These are phyloP conservation scores for Sebastes nivosus DNA, from an alignment of 2,797 vertebrate genomes.

Conservation along the genomic window DNA sequence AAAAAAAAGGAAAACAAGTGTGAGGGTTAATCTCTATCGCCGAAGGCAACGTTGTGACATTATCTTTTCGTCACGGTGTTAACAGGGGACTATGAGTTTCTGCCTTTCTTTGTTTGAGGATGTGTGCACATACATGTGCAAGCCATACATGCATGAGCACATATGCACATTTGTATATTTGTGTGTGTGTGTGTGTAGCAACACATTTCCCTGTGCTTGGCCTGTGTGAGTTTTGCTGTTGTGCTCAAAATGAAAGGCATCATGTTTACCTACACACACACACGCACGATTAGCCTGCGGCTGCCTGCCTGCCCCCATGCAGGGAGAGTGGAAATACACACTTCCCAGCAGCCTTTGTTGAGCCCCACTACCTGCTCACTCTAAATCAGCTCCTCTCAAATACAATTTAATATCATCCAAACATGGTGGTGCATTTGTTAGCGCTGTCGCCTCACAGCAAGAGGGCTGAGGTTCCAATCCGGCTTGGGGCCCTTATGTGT, in stretches of 20 bases:
- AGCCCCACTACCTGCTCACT: slow-evolving; percentile 34
- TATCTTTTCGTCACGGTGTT: slow-evolving; percentile 63
- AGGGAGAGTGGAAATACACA: slow-evolving; percentile 42
- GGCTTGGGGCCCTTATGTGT: no score
- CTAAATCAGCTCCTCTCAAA: slow-evolving; percentile 46
- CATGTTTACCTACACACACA: slow-evolving; percentile 49
- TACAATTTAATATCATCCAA: slow-evolving; percentile 47
- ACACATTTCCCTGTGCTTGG: not conserved
- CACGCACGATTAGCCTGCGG: slow-evolving; percentile 51
- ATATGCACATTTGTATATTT: not conserved
- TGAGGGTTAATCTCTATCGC: slow-evolving; percentile 53
- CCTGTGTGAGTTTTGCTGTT: slow-evolving; percentile 25
- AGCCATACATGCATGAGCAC: not conserved
- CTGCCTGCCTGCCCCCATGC: slow-evolving; percentile 43
- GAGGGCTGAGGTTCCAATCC: no score
- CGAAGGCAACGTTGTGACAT: slow-evolving; percentile 52
- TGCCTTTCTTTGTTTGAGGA: not conserved
- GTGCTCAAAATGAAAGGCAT: slow-evolving; percentile 56
- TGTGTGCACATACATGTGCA: slow-evolving; percentile 1
- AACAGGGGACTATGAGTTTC: slow-evolving; percentile 32
- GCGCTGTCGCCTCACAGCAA: no score
- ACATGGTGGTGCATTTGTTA: no score
- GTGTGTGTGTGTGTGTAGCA: not conserved
- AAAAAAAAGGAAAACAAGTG: slow-evolving; percentile 33
- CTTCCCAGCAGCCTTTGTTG: slow-evolving; percentile 49